These are phyloP conservation scores for Brachionus angularis DNA, from an alignment of 1,140 invertebrate genomes.

Conservation along the genomic window DNA sequence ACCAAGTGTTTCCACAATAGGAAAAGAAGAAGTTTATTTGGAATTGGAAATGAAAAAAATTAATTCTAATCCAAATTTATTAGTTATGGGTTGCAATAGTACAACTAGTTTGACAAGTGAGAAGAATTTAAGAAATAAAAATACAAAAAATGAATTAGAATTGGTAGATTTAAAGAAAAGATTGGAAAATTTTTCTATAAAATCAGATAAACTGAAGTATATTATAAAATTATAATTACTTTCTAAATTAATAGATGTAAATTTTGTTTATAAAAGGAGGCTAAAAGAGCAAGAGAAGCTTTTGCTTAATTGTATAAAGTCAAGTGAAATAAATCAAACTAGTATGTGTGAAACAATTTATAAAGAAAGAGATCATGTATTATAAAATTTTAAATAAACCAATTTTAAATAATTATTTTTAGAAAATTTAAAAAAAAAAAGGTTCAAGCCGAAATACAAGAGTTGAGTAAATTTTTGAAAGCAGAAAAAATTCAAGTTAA, in stretches of 20 bases:
- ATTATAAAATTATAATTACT: neutral
- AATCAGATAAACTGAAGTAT: conserved; percentile 34
- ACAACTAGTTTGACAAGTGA: neutral
- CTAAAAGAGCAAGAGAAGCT: conserved; percentile 32
- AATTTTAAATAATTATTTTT: too few species aligned
- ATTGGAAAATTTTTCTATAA: conserved; percentile 1
- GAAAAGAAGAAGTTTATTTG: neutral
- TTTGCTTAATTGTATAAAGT: conserved; percentile 35
- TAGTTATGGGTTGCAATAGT: too few species aligned
- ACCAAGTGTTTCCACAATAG: conserved; percentile 8
- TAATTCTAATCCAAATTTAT: neutral
- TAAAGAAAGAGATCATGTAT: conserved; percentile 33
- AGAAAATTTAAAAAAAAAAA: too few species aligned
- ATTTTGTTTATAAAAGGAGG: neutral
- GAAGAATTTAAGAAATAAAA: neutral
- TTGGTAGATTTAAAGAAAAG: conserved; percentile 22
- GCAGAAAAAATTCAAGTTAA: neutral
- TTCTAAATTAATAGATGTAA: neutral
- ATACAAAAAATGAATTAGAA: neutral
- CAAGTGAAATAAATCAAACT: conserved; percentile 34
- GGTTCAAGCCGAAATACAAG: conserved; percentile 32
- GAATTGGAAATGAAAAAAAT: conserved; percentile 1
- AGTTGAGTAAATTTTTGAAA: conserved; percentile 7
- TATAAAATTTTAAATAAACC: neutral
- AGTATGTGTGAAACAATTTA: conserved; percentile 41